Base-by-base conservation (phyloP, 2,797 vertebrate genomes). In the Chaunax sp. region DNA sequence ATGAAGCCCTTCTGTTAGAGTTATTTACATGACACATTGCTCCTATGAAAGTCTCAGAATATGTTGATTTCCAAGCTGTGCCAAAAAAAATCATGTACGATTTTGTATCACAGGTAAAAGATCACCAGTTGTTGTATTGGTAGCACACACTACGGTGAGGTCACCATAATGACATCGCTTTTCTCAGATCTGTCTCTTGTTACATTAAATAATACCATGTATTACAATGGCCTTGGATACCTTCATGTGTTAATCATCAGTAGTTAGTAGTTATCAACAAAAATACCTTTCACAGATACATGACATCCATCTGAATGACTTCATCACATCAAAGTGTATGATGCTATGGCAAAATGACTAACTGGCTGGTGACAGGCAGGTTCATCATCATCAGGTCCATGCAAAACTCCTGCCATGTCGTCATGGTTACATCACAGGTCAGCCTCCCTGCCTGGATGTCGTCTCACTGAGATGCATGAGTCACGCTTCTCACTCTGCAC, bases 371-470 rank as follows among this genome's bases (percentile, higher is more conserved):
- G 67, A 72, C 51, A 43, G 43, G 12, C 30, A 45, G 75, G 69
- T 76, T 67, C 57, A 59, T 62, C 55, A 47, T 44, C 40, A 15
- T 12, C 8, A 15, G 25, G 8, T 18, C 20, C 19, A 50, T 25
- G 52, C 41, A 22, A 14, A 13, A 13, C 16, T 19, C 15, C 6
- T 3, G 12, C 28, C n/a, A 9, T 30, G 71, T 63, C 26, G 59
- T 77, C 72, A 71, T 62, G 64, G 67, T 82, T 47, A 82, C 71
- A 43, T 74, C 75, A 80, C 53, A 65, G 43, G 72, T 76, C 77
- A 75, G 62, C 46, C 11, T 76, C 76, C 65, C 12, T 38, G 6
- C 44, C 37, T 33, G n/a, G 52, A 64, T 35, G 62, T 49, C n/a
- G 16, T 46, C 67, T 64, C 47, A 41, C 47, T 46, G 59, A 40